Evolutionary conservation across 2,888 invertebrate genomes (phyloP), one percentile per base, ranked within the genome.

Genomic region (Drosophila percnosoma): DNA sequence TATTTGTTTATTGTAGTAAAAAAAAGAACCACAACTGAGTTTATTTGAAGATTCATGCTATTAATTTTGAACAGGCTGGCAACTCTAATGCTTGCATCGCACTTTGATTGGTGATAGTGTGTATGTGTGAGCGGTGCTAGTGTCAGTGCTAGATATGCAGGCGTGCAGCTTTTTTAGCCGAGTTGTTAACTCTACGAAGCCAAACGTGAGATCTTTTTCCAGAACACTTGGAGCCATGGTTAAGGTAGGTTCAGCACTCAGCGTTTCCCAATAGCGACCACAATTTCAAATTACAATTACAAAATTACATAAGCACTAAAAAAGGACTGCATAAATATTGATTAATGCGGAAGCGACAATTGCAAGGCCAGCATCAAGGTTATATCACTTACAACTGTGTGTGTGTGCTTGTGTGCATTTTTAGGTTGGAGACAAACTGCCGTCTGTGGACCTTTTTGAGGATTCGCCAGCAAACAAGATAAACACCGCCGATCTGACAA

Each of bases 401-500:
- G 57, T 73, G 21, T 42, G 36, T 77, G 21, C 24, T 70, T 62
- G 29, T 42, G 31, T 33, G 8, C 27, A 54, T 52, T 79, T 83
- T 29, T 54, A 98, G 98, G 96, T 96, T 92, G 98, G 98, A 84
- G 97, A 98, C 89, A 94, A 95, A 73, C 85, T 99, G 77, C 98
- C 98, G 1, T 93, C 93, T 29, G 95, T 96, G 45, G 97, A 97
- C 91, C 94, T 99, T 52, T 98, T 94, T 86, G 98, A 98, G 93
- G 96, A 97, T 91, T 95, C 96, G 8, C 98, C 98, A 10, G 96
- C 96, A 0, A 97, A 96, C 82, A 98, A 97, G 93, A 96, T 99
- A 7, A 97, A 97, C 92, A 94, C 96, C 48, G 94, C 94, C 4
- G 95, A 97, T 21, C 92, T 96, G 65, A 95, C 96, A 61, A 93